Evolutionary conservation across 2,797 vertebrate species (phyloP).

Genomic region (Margarornis squamiger): DNA sequence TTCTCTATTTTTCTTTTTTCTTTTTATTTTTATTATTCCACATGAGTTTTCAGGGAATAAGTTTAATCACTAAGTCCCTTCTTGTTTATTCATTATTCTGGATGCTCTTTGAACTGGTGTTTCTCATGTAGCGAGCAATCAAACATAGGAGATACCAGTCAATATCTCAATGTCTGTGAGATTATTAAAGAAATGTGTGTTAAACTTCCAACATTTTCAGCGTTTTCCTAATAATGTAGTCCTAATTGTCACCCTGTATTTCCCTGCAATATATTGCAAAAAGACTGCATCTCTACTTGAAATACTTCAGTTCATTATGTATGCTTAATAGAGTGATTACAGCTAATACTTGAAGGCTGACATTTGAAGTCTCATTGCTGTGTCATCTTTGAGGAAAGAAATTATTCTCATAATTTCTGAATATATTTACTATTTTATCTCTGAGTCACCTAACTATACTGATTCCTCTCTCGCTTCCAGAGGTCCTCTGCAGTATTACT

Average conservation of each 20-base stretch:
- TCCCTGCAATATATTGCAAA: background rate
- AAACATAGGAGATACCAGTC: background rate
- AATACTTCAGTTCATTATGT: background rate
- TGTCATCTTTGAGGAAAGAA: conserved; percentile 16
- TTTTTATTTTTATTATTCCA: background rate
- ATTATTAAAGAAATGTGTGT: background rate
- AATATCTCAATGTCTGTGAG: background rate
- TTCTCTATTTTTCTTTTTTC: background rate
- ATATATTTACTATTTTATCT: background rate
- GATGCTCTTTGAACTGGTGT: background rate
- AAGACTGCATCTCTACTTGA: background rate
- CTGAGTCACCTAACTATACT: background rate
- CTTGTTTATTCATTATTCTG: background rate
- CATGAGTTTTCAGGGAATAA: background rate
- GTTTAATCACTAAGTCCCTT: background rate
- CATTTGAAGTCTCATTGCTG: conserved; percentile 45
- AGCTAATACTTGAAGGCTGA: conserved; percentile 23
- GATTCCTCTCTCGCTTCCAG: background rate
- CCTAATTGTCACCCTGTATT: background rate
- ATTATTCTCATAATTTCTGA: conserved; percentile 23
- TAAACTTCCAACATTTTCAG: background rate
- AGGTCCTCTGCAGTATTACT: background rate
- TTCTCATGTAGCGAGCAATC: background rate
- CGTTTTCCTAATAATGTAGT: background rate
- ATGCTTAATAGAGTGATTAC: conserved; percentile 48